A percentile compares a stretch with the other conserved stretches of the same genome.
Conservation (phyloP, 2,888 invertebrate species). For the Scelioninae gen. 2 region DNA sequence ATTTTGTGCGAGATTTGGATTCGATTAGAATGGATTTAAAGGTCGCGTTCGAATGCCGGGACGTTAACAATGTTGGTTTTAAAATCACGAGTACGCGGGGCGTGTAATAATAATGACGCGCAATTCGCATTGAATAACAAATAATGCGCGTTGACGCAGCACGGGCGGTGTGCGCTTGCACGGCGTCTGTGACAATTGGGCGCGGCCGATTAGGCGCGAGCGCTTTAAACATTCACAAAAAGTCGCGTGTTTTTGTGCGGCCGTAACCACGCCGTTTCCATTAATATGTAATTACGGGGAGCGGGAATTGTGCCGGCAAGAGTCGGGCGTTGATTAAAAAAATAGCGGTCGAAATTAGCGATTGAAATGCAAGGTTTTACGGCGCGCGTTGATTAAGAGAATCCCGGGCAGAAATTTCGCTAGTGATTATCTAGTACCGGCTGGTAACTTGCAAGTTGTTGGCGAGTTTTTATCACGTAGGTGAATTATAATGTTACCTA, state of each 20-base stretch:
- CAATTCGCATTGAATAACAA: conserved; percentile 22
- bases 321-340: neutral
- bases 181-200: conserved; percentile 37
- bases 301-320: conserved; percentile 1
- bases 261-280: conserved; percentile 8
- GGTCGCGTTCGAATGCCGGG: too few relatives aligned
- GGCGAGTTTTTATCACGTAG: too few relatives aligned
- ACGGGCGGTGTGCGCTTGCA: conserved; percentile 1
- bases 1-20: too few relatives aligned
- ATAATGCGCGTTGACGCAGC: conserved; percentile 13
- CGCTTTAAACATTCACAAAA: conserved; percentile 32
- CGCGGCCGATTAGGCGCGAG: conserved; percentile 33
- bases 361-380: too few relatives aligned
- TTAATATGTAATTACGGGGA: conserved; percentile 15
- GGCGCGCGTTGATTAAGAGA: too few relatives aligned
- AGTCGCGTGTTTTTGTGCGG: conserved; percentile 13
- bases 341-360: too few relatives aligned
- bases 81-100: conserved; percentile 7
- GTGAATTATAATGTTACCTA: too few relatives aligned
- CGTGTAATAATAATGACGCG: conserved; percentile 13
- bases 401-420: too few relatives aligned
- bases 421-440: too few relatives aligned
- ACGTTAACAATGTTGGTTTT: neutral
- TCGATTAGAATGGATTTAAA: too few relatives aligned
- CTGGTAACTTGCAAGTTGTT: too few relatives aligned